Base-by-base conservation (phyloP, 64 coral and sea anemone genomes). In the Porites lutea region DNA sequence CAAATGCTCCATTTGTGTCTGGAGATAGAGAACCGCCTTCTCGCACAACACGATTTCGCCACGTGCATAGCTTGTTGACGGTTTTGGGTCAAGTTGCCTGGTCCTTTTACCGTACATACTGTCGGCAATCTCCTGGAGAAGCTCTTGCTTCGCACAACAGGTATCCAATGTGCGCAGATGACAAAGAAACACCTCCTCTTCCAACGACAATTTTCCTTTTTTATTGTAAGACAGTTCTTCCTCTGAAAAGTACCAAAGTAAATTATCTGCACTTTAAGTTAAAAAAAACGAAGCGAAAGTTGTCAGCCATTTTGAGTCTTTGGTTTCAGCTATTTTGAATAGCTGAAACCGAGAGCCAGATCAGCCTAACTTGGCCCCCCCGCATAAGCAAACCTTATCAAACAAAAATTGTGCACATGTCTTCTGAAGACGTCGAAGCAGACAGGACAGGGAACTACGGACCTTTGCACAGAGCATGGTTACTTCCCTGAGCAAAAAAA, bases 1-100 rank as follows among this genome's bases (percentile, higher is more conserved):
- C 82, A 85, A 47, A 44, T 43, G 82, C 54, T 85, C 52, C 82
- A 85, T 85, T 85, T 85, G 82, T 18, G 15, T 60, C 65, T 68
- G 22, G 55, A 85, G 65, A 85, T 85, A 85, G 11, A 59, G 53
- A 47, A 59, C 50, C 44, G 82, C 82, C 48, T 88, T 88, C 46
- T 75, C 55, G 50, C 55, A 48, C 54, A 88, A 58, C 44, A 74
- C 54, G 54, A 23, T 74, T 61, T 61, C 48, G 13, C 69, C 86
- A 20, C 7, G 22, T 52, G 27, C 86, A 20, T 74, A 71, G 72
- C 75, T 62, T 73, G 70, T 74, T 23, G 8, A 51, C 16, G 57
- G n/a, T 74, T 74, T 60, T 37, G 52, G 48, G 2, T 19, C 18
- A 37, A 47, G 43, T 43, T 83, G 13, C 0, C 15, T 83, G 19